A percentile compares a stretch with the other conserved stretches of the same genome.
Conservation (phyloP, 2,888 invertebrate genomes). For the Mystacides longicornis region DNA sequence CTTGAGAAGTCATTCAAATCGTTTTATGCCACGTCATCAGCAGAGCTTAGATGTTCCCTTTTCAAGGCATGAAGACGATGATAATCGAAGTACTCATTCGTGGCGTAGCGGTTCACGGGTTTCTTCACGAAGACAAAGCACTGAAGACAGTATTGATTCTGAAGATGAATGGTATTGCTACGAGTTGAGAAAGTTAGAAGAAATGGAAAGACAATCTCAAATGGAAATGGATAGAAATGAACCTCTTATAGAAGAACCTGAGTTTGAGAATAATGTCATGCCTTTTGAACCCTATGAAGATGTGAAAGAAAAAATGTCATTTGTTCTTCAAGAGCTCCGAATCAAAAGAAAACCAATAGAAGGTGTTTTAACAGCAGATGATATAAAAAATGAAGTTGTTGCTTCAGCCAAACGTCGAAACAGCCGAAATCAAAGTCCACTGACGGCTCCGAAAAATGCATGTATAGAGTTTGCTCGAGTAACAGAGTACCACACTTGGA, state of each 20-base stretch:
- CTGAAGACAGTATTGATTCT: slow-evolving; percentile 87
- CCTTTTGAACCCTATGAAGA: slow-evolving; percentile 58
- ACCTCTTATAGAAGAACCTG: slow-evolving; percentile 53
- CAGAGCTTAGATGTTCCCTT: slow-evolving; percentile 76
- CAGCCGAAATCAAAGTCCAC: slow-evolving; percentile 25
- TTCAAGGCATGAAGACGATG: slow-evolving; percentile 67
- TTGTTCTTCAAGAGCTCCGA: slow-evolving; percentile 68
- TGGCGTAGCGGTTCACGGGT: slow-evolving; percentile 80
- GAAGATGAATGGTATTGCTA: slow-evolving; percentile 93
- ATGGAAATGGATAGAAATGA: slow-evolving; percentile 58
- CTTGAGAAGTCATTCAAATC: slow-evolving; percentile 49
- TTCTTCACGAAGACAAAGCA: slow-evolving; percentile 81
- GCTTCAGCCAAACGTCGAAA: slow-evolving; percentile 19
- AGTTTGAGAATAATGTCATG: slow-evolving; percentile 44
- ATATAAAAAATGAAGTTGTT: slow-evolving; percentile 18
- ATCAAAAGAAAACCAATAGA: slow-evolving; percentile 49
- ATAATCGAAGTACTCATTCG: slow-evolving; percentile 79
- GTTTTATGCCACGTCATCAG: slow-evolving; percentile 62
- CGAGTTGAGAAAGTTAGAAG: slow-evolving; percentile 77
- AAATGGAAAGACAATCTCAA: slow-evolving; percentile 70
- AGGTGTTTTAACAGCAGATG: slow-evolving; percentile 26
- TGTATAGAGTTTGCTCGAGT: slow-evolving; percentile 42
- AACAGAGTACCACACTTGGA: slow-evolving; percentile 44
- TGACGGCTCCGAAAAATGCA: slow-evolving; percentile 32
- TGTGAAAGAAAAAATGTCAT: slow-evolving; percentile 72